Evolutionary conservation across 2,797 vertebrate genomes (phyloP).

Genomic region (Xerus rutilus): DNA sequence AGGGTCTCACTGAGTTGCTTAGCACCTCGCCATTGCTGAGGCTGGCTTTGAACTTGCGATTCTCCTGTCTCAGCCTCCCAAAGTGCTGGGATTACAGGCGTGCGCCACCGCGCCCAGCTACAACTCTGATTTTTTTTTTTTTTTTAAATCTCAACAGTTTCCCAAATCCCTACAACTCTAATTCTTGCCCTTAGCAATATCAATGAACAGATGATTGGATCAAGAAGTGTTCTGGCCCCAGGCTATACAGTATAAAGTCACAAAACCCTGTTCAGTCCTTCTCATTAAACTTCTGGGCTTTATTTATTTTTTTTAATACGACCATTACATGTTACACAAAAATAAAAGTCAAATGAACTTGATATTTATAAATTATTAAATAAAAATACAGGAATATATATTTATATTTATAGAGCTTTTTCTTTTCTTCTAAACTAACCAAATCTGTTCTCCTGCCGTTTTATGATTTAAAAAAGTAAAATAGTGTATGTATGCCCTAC

Average conservation of each 20-base stretch:
- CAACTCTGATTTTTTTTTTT: not conserved
- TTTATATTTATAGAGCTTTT: conserved; percentile 86
- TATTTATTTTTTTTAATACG: conserved; percentile 84
- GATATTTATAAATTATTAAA: conserved; percentile 87
- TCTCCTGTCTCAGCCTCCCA: too few relatives aligned
- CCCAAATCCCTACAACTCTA: conserved; percentile 58
- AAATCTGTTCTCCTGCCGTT: conserved; percentile 82
- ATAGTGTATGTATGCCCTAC: conserved; percentile 83
- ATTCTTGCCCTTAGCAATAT: conserved; percentile 62
- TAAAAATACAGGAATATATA: conserved; percentile 87
- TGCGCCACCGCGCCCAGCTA: not conserved
- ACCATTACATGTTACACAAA: conserved; percentile 87
- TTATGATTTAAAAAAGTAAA: conserved; percentile 86
- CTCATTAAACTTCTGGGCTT: conserved; percentile 84
- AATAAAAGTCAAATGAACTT: conserved; percentile 87
- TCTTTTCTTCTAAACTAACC: conserved; percentile 86
- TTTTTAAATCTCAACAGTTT: conserved; percentile 19
- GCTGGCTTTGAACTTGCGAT: too few relatives aligned
- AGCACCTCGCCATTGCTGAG: too few relatives aligned
- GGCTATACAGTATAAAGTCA: conserved; percentile 78
- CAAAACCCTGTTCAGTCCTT: conserved; percentile 83
- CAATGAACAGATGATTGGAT: conserved; percentile 66
- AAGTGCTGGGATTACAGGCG: too few relatives aligned
- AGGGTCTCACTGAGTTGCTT: too few relatives aligned
- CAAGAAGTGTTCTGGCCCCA: conserved; percentile 63